Evolutionary conservation across 2,797 vertebrate species (phyloP), one percentile per base, ranked within the genome.

Genomic region (Sciaenops ocellatus): DNA sequence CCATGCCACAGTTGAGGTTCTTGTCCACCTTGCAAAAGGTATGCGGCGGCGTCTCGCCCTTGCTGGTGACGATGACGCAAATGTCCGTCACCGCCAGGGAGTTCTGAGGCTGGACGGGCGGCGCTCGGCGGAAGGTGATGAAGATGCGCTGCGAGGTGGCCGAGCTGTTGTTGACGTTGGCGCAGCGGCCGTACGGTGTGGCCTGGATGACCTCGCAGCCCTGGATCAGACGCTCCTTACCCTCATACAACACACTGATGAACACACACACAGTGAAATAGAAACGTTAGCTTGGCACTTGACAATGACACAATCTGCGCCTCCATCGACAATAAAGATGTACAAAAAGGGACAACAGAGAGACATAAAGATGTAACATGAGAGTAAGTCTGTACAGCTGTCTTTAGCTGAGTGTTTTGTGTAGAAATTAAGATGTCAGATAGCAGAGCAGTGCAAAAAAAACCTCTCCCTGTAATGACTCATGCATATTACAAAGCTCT

Each of bases 81-180:
- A 99, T 97, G 90, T 99, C 98, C 0, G 98, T 99, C 77, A 99
- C 98, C 0, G 97, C 97, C 90, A 99, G 92, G 1, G 98, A 98
- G 78, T 99, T 99, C 76, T 99, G 98, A 22, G 97, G 96, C 69
- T 96, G 96, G 81, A 97, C 85, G 1, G 89, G 90, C 5, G 95
- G 90, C 30, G 97, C 97, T 2, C 98, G 94, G 26, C 98, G 96
- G 26, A 96, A 95, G 0, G 97, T 99, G 93, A 99, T 96, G 90
- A 99, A 99, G 93, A 99, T 99, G 83, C 97, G 96, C 54, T 98
- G 98, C 0, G 98, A 98, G 34, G 92, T 96, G 52, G 97, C 93
- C 0, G 97, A 99, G 94, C 98, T 99, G 93, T 99, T 99, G 95
- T 99, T 99, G 78, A 99, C 97, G n/a, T 99, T 99, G 60, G 98